Conservation (phyloP, 2,113 vertebrate genomes). For the Eulacestoma nigropectus region DNA sequence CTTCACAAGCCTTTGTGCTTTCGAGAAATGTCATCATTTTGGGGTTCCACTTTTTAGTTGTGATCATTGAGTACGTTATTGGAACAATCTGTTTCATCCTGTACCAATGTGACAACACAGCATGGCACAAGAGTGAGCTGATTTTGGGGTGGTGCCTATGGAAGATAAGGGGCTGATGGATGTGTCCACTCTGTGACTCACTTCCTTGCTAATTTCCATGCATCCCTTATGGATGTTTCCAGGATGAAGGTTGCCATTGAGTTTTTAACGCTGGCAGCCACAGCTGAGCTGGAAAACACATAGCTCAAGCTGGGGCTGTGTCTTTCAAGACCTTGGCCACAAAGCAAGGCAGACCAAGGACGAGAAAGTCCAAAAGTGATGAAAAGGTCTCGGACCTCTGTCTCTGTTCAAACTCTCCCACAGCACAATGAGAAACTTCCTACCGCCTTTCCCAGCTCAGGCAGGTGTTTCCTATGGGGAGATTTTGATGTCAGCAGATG, state of each 20-base stretch:
- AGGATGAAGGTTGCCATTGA: background rate
- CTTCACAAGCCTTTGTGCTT: background rate
- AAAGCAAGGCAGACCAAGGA: background rate
- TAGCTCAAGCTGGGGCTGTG: background rate
- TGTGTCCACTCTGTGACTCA: background rate
- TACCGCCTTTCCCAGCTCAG: accelerated
- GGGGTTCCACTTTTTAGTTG: background rate
- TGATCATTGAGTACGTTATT: accelerated
- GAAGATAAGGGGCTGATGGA: background rate
- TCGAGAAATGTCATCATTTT: background rate
- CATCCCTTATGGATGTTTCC: background rate
- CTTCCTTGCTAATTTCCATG: background rate
- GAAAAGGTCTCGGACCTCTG: background rate
- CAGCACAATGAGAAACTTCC: background rate
- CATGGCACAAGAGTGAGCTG: accelerated
- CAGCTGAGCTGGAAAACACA: background rate
- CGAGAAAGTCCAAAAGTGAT: background rate
- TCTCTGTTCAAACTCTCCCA: background rate
- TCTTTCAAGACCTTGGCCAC: background rate
- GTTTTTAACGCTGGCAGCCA: background rate
- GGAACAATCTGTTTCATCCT: background rate
- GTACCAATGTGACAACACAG: too few relatives aligned
- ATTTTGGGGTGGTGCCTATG: background rate
- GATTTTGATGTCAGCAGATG: background rate
- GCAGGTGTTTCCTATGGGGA: conserved; percentile 27